phyloP scores from a whole-genome alignment of 2,113 vertebrate genomes.

The Nerophis lumbriciformis region DNA sequence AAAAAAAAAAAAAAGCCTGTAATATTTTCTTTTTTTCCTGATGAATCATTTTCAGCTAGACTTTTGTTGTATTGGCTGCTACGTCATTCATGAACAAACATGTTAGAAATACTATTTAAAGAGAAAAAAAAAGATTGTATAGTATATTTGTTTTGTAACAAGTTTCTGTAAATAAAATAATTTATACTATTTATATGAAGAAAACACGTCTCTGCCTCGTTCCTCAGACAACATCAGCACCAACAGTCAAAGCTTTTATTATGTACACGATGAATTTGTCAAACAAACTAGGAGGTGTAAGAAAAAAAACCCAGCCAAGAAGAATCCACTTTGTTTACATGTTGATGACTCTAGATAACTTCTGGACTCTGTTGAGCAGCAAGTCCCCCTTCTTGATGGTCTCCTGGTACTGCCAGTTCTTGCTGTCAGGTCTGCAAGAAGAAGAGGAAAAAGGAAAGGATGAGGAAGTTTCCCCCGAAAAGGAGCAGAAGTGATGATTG shows the following conservation, averaged over 20 bases:
- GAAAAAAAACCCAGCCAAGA: slow-evolving; percentile 34
- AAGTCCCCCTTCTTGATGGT: slow-evolving; percentile 98
- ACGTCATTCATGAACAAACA: slow-evolving; percentile 99
- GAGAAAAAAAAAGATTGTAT: slow-evolving; percentile 91
- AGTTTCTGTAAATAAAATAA: slow-evolving; percentile 99
- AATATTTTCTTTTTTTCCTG: slow-evolving; percentile 78
- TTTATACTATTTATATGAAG: slow-evolving; percentile 99
- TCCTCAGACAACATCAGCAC: neutral
- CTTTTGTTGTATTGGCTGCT: slow-evolving; percentile 93
- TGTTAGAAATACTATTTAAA: slow-evolving; percentile 99
- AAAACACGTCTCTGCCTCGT: slow-evolving; percentile 39
- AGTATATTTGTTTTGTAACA: slow-evolving; percentile 99
- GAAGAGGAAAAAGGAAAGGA: neutral
- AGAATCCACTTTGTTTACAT: slow-evolving; percentile 74
- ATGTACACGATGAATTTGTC: slow-evolving; percentile 72
- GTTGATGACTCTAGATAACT: slow-evolving; percentile 96
- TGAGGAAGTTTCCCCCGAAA: fast-evolving
- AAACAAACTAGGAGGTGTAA: slow-evolving; percentile 35
- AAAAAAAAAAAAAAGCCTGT: slow-evolving; percentile 91
- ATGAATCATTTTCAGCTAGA: slow-evolving; percentile 97
- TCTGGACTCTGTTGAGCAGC: slow-evolving; percentile 96
- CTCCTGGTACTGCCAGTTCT: slow-evolving; percentile 99
- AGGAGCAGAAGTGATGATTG: fast-evolving
- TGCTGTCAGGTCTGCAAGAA: slow-evolving; percentile 87
- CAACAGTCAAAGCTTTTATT: slow-evolving; percentile 69